Evolutionary conservation across 2,888 invertebrate genomes (phyloP), one percentile per base, ranked within the genome.

Genomic region (Dryococelus australis): DNA sequence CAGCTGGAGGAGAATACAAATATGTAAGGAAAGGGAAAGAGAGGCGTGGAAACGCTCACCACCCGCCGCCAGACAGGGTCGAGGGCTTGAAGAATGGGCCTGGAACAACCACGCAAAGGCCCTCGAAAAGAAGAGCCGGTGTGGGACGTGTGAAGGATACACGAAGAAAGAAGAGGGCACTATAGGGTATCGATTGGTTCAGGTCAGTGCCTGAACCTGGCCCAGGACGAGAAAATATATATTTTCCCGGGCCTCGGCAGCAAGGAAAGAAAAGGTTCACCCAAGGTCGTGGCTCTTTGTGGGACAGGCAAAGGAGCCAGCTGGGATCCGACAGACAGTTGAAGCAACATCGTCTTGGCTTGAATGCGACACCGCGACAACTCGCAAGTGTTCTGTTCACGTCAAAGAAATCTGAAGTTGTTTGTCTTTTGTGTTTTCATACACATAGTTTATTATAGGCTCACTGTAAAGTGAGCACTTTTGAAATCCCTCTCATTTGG

Each of bases 191-290:
- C 65, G 65, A 65, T 65, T 65, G 65, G 65, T 65, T 3, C 65
- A 65, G 65, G 65, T 65, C 65, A 65, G 65, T 65, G 65, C n/a
- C 65, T 65, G 65, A 65, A 65, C 65, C 65, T n/a, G 65, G 65
- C 20, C 1, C 12, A 20, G 65, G 65, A n/a, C 13, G 65, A 65
- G 65, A 65, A n/a, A 65, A 65, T 65, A 65, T 65, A 65, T 65
- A 65, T 65, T 65, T 24, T 24, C 10, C 65, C n/a, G 24, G 6
- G n/a, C 24, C 65, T 65, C 8, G 65, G n/a, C 20, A 24, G n/a
- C 47, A 16, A 47, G 16, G 12, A 47, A 47, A 16, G 16, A 47
- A 47, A 47, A 6, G 47, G 35, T 35, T 47, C 47, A 1, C 6
- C 24, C 65, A 65, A 65, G 65, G 65, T 65, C 65, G 65, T 20